Evolutionary conservation across 2,113 vertebrate species (phyloP).

Genomic region (Petromus typicus): DNA sequence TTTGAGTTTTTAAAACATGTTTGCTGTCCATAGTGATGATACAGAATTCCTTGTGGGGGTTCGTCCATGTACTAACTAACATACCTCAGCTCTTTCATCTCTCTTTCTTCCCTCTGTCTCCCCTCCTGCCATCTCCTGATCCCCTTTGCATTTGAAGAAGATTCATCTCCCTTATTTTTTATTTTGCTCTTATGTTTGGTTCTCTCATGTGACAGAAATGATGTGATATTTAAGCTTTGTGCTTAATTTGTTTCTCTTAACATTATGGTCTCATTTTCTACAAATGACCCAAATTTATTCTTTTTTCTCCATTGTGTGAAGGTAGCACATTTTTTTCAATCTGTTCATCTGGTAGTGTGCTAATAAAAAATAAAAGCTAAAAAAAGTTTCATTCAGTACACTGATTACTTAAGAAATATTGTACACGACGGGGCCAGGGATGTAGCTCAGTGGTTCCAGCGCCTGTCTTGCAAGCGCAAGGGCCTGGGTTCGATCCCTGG

Average conservation of each 20-base stretch:
- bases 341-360: background rate
- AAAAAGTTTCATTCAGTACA: background rate
- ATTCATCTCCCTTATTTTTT: background rate
- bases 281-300: background rate
- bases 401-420: background rate
- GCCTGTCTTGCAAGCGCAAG: too few relatives aligned
- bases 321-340: background rate
- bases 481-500: too few relatives aligned
- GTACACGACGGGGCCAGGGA: background rate
- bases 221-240: background rate
- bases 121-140: background rate
- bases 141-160: background rate
- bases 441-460: too few relatives aligned
- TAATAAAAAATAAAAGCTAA: background rate
- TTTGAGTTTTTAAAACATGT: constrained; percentile 2
- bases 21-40: background rate
- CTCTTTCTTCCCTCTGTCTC: background rate
- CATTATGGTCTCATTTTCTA: background rate
- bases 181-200: background rate
- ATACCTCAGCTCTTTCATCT: background rate
- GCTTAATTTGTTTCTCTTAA: background rate
- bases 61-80: background rate
- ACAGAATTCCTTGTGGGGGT: background rate
- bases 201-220: background rate
- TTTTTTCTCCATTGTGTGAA: background rate